A percentile compares a stretch with the other conserved stretches of the same genome.
phyloP scores from a whole-genome alignment of 2,113 vertebrate species.

The Piaya cayana region DNA sequence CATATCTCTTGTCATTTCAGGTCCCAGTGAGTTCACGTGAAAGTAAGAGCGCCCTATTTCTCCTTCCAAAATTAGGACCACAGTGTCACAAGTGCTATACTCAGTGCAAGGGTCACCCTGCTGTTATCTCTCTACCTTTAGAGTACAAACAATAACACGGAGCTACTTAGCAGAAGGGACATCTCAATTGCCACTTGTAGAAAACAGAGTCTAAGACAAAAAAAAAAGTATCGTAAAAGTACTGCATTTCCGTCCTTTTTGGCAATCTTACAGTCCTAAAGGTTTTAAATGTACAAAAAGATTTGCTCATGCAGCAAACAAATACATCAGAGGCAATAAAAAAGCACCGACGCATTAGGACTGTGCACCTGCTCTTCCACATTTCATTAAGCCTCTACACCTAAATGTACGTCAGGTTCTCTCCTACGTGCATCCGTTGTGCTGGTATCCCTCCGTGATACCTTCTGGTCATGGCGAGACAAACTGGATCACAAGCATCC shows the following conservation, averaged over 20 bases:
- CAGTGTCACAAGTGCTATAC: background rate
- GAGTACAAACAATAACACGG: background rate
- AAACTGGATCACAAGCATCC: background rate
- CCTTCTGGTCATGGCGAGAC: conserved; percentile 35
- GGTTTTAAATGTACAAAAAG: conserved; percentile 28
- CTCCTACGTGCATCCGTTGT: background rate
- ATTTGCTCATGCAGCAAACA: conserved; percentile 50
- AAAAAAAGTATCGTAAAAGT: background rate
- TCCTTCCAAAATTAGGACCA: background rate
- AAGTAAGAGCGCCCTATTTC: background rate
- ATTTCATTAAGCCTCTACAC: conserved; percentile 52
- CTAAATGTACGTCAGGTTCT: conserved; percentile 1
- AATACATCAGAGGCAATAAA: background rate
- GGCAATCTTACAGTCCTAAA: conserved; percentile 14
- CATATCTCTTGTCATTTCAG: background rate
- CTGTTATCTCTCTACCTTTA: background rate
- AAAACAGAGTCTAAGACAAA: background rate
- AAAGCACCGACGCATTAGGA: background rate
- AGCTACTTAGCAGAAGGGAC: background rate
- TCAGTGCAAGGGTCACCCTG: background rate
- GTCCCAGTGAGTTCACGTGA: background rate
- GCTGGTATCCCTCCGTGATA: conserved; percentile 30
- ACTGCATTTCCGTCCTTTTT: background rate
- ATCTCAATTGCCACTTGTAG: background rate
- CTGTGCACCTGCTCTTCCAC: conserved; percentile 52